A percentile compares a stretch with the other conserved stretches of the same genome.
Conservation (phyloP, 2,888 invertebrate species). For the Rhodophaea formosa region DNA sequence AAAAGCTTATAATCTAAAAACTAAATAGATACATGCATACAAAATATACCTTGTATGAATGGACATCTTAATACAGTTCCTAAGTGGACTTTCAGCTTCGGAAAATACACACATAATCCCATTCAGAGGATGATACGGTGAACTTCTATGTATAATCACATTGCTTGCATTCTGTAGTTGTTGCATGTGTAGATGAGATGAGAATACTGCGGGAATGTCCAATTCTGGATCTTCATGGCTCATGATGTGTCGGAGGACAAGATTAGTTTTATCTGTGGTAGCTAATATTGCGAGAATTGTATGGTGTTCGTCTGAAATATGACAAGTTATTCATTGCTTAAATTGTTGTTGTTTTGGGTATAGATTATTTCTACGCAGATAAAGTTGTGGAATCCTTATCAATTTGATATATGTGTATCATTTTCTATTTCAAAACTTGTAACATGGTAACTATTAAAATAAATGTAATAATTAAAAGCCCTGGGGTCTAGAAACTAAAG, state of each 20-base stretch:
- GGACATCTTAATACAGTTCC: constrained; percentile 32
- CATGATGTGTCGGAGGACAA: constrained; percentile 48
- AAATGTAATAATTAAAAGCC: too few relatives aligned
- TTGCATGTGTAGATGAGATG: constrained; percentile 53
- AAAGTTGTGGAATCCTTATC: too few relatives aligned
- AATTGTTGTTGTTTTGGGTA: too few relatives aligned
- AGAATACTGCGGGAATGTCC: constrained; percentile 44
- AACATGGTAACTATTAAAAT: too few relatives aligned
- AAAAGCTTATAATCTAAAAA: too few relatives aligned
- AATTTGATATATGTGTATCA: too few relatives aligned
- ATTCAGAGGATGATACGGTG: constrained; percentile 57
- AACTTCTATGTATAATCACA: constrained; percentile 47
- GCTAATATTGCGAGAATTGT: constrained; percentile 50
- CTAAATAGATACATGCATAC: too few relatives aligned
- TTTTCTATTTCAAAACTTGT: too few relatives aligned
- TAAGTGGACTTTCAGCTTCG: constrained; percentile 22
- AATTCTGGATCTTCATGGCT: constrained; percentile 25
- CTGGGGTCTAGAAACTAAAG: too few relatives aligned
- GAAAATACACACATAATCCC: constrained; percentile 52
- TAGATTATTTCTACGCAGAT: too few relatives aligned
- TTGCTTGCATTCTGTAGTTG: constrained; percentile 34
- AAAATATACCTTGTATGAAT: constrained; percentile 54
- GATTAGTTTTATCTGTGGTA: constrained; percentile 46
- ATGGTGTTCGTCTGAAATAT: constrained; percentile 42
- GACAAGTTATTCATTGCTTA: background rate